Evolutionary conservation across 2,888 invertebrate species (phyloP).

Genomic region (Polymixis flavicincta): DNA sequence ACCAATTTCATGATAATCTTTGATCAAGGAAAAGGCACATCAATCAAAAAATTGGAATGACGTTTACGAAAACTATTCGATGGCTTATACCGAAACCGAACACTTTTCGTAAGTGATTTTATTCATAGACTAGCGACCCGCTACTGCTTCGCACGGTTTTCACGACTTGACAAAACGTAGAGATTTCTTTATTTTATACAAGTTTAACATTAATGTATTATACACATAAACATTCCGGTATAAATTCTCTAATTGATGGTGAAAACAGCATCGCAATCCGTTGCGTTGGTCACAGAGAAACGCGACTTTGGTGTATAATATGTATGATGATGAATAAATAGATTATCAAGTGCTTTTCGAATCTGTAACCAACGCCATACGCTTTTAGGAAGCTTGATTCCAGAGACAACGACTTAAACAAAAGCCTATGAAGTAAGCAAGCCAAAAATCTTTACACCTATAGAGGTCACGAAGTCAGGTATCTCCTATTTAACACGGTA

Average conservation of each 20-base stretch:
- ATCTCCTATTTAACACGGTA: constrained; percentile 20
- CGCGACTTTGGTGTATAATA: too few species aligned
- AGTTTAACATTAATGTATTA: too few species aligned
- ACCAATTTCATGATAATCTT: constrained; percentile 1
- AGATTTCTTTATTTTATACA: too few species aligned
- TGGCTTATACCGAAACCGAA: not conserved
- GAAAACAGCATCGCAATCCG: too few species aligned
- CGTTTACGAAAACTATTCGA: not conserved
- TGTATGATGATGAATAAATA: too few species aligned
- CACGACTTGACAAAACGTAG: too few species aligned
- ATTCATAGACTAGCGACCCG: too few species aligned
- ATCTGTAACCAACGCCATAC: not conserved
- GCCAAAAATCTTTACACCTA: constrained; percentile 23
- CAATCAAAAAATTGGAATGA: constrained; percentile 17
- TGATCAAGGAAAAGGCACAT: constrained; percentile 8
- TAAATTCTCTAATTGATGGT: too few species aligned
- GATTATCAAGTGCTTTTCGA: too few species aligned
- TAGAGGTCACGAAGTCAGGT: constrained; percentile 24
- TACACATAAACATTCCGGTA: too few species aligned
- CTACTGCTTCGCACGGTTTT: too few species aligned
- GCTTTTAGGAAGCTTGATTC: not conserved
- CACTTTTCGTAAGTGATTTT: not conserved
- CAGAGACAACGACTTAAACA: not conserved
- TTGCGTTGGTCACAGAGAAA: too few species aligned
- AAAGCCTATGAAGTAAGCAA: constrained; percentile 22